Percentiles rank a stretch among this genome's conserved stretches.
phyloP scores from a whole-genome alignment of 2,113 vertebrate genomes.

The Lamprotornis superbus region DNA sequence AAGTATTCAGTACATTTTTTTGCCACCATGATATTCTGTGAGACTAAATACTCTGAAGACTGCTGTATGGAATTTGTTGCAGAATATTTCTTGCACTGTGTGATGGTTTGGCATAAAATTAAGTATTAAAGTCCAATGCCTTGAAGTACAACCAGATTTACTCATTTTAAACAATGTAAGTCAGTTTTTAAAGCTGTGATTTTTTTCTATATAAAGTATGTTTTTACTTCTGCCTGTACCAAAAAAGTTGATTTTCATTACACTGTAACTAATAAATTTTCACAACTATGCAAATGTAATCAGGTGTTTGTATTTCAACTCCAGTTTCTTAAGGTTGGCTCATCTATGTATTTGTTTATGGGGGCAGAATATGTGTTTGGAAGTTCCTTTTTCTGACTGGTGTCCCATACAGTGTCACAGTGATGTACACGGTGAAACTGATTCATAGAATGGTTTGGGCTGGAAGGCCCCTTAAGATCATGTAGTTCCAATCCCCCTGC shows the following conservation, averaged over 20 bases:
- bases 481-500: not conserved
- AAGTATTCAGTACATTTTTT: not conserved
- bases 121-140: constrained; percentile 48
- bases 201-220: constrained; percentile 42
- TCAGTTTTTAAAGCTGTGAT: constrained; percentile 60
- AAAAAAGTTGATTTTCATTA: constrained; percentile 47
- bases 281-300: constrained; percentile 51
- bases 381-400: not conserved
- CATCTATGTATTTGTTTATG: not conserved
- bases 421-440: not conserved
- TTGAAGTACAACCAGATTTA: constrained; percentile 50
- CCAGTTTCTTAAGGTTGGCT: not conserved
- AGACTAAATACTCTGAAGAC: constrained; percentile 49
- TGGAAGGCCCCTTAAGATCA: not conserved
- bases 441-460: not conserved
- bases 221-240: constrained; percentile 65
- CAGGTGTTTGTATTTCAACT: constrained; percentile 2
- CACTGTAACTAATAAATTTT: constrained; percentile 69
- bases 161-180: constrained; percentile 58
- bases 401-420: not conserved
- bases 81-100: constrained; percentile 45
- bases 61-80: constrained; percentile 53
- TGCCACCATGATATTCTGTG: constrained; percentile 25
- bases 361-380: not conserved
- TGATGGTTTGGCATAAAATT: constrained; percentile 45